These are phyloP conservation scores for Salvelinus alpinus DNA, from an alignment of 2,113 vertebrate genomes.

Conservation along the genomic window DNA sequence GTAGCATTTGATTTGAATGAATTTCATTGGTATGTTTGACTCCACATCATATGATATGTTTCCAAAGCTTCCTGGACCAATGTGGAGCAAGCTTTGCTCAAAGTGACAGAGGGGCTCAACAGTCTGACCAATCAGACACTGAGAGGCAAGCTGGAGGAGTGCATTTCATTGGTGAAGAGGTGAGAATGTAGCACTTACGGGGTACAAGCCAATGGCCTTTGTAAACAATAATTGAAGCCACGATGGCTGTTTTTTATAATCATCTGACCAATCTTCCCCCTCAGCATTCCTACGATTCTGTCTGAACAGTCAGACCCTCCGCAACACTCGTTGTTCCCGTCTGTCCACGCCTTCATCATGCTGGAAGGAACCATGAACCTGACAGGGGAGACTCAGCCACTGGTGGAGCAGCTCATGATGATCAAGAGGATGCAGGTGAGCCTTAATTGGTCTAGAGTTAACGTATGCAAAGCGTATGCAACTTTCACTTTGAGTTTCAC, in stretches of 20 bases:
- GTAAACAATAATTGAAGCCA: neutral
- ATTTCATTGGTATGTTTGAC: neutral
- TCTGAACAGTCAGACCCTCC: conserved; percentile 79
- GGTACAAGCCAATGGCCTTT: no score
- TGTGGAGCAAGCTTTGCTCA: conserved; percentile 86
- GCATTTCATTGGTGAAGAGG: conserved; percentile 87
- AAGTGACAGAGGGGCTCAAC: conserved; percentile 81
- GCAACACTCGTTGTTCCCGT: conserved; percentile 86
- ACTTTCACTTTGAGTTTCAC: no score
- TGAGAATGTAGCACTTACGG: conserved; percentile 48
- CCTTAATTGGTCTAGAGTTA: no score
- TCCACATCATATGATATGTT: conserved; percentile 7
- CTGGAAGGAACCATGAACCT: conserved; percentile 98
- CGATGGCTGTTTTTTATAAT: neutral
- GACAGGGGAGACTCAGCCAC: conserved; percentile 88
- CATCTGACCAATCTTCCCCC: neutral
- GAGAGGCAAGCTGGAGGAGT: conserved; percentile 83
- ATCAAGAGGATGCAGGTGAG: conserved; percentile 97
- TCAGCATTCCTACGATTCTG: conserved; percentile 90
- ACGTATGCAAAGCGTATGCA: no score
- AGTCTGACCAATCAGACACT: conserved; percentile 76
- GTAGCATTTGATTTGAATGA: neutral
- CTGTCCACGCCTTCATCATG: conserved; percentile 90
- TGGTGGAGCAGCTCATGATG: conserved; percentile 98
- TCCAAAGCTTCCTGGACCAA: conserved; percentile 84